Conservation (phyloP, 2,888 invertebrate species). For the Toxonevra muliebris region DNA sequence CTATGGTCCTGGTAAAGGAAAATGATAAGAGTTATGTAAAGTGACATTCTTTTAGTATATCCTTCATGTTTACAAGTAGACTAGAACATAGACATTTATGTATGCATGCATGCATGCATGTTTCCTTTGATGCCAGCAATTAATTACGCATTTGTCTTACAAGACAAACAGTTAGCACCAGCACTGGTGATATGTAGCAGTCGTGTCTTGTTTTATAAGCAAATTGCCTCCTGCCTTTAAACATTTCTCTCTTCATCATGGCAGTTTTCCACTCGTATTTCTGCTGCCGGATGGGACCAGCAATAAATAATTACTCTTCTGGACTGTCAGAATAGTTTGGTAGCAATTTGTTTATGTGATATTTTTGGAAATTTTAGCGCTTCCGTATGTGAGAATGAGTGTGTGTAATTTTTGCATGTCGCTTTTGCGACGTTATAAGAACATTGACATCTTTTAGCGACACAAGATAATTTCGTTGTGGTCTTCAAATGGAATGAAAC, state of each 20-base stretch:
- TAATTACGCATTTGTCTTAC: conserved; percentile 64
- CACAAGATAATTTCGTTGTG: conserved; percentile 16
- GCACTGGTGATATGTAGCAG: conserved; percentile 14
- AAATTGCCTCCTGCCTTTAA: conserved; percentile 27
- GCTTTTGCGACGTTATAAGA: conserved; percentile 20
- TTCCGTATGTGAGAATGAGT: not conserved
- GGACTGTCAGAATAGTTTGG: conserved; percentile 16
- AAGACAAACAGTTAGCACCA: conserved; percentile 55
- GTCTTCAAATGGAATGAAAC: conserved; percentile 6
- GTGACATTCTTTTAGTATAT: too few species aligned
- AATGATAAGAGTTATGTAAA: too few species aligned
- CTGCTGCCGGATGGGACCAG: conserved; percentile 49
- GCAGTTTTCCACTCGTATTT: conserved; percentile 23
- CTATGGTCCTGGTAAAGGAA: too few species aligned
- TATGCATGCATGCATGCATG: not conserved
- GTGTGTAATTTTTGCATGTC: too few species aligned
- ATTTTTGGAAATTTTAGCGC: not conserved
- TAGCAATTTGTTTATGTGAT: conserved; percentile 11
- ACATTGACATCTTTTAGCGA: conserved; percentile 34
- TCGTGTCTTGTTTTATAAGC: conserved; percentile 9
- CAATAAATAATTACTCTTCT: conserved; percentile 54
- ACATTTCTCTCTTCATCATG: conserved; percentile 2
- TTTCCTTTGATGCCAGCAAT: conserved; percentile 60
- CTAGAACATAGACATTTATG: too few species aligned
- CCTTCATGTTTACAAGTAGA: too few species aligned